Percentiles rank a stretch among this genome's conserved stretches.
Evolutionary conservation across 2,797 vertebrate species (phyloP).

Genomic region (Scarus forsteni): DNA sequence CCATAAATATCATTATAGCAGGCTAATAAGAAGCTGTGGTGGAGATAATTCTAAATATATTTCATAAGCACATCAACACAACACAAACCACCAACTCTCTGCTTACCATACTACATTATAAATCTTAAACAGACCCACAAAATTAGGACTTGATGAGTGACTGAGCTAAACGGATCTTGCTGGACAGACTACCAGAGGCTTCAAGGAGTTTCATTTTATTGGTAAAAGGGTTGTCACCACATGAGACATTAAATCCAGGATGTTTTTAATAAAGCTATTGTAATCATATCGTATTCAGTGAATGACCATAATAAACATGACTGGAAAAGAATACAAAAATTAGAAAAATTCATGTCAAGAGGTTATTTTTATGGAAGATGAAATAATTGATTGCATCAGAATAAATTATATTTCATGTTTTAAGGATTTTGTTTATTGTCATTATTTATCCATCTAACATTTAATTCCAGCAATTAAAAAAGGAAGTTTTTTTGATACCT

Average conservation of each 20-base stretch:
- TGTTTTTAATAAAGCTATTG: background rate
- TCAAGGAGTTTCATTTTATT: slow-evolving; percentile 12
- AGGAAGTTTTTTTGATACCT: too few relatives aligned
- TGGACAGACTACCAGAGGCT: background rate
- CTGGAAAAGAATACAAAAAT: too few relatives aligned
- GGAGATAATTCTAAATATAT: slow-evolving; percentile 29
- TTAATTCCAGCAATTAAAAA: too few relatives aligned
- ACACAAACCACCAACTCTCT: background rate
- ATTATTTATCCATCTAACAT: too few relatives aligned
- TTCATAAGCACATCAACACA: background rate
- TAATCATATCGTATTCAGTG: too few relatives aligned
- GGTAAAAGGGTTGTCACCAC: background rate
- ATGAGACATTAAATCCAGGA: slow-evolving; percentile 3
- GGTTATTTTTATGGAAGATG: too few relatives aligned
- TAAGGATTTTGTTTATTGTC: too few relatives aligned
- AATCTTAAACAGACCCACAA: slow-evolving; percentile 17
- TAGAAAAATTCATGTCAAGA: too few relatives aligned
- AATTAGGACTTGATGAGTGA: slow-evolving; percentile 11
- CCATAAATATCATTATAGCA: slow-evolving; percentile 68
- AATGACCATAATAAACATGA: too few relatives aligned
- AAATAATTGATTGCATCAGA: too few relatives aligned
- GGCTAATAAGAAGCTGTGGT: slow-evolving; percentile 52
- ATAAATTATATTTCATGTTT: too few relatives aligned
- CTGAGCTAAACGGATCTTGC: slow-evolving; percentile 10
- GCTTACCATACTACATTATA: background rate